A percentile compares a stretch with the other conserved stretches of the same genome.
Evolutionary conservation across 2,113 vertebrate species (phyloP).

Genomic region (Lepidothrix coronata): DNA sequence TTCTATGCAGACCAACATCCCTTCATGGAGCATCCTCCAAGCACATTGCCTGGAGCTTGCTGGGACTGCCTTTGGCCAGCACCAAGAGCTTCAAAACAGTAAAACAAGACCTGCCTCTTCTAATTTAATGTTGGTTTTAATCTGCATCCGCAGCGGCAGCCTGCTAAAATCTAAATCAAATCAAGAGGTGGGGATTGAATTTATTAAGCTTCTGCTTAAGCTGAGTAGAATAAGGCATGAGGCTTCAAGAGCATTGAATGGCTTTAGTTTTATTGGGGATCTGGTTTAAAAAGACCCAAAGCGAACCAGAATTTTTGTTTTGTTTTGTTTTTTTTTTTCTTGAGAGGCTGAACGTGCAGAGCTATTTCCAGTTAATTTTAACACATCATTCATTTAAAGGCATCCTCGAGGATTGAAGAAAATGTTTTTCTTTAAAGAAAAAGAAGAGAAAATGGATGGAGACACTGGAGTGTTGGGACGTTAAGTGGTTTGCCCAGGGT

Average conservation of each 20-base stretch:
- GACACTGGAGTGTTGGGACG: background rate
- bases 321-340: background rate
- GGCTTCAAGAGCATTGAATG: background rate
- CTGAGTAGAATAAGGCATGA: background rate
- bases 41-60: background rate
- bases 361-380: background rate
- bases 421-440: background rate
- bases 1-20: background rate
- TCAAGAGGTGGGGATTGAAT: background rate
- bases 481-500: background rate
- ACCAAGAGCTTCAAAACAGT: background rate
- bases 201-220: constrained; percentile 4
- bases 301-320: background rate
- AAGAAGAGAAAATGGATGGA: background rate
- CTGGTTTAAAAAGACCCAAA: background rate
- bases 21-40: background rate
- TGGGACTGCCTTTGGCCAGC: background rate
- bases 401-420: accelerated
- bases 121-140: background rate
- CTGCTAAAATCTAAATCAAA: constrained; percentile 7
- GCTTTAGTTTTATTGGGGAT: background rate
- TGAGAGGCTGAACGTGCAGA: accelerated
- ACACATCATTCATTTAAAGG: background rate
- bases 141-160: background rate
- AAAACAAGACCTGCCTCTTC: background rate